A percentile compares a stretch with the other conserved stretches of the same genome.
phyloP scores from a whole-genome alignment of 2,797 vertebrate genomes.

The Decapterus maruadsi region DNA sequence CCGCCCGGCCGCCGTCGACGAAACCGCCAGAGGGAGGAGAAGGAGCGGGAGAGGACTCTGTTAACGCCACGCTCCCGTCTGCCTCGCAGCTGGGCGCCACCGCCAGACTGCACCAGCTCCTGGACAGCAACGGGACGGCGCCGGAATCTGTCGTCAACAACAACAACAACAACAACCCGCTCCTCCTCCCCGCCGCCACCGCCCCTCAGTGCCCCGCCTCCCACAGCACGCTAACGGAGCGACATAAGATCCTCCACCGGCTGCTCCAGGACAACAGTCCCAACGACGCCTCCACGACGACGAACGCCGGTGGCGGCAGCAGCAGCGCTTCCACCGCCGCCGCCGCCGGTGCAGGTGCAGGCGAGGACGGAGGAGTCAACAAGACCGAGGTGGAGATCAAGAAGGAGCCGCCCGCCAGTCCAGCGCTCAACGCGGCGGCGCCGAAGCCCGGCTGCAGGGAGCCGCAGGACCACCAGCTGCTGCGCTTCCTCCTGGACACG shows the following conservation, averaged over 20 bases:
- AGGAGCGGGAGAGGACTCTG: constrained; percentile 82
- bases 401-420: constrained; percentile 80
- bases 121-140: constrained; percentile 69
- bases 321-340: not conserved
- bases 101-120: constrained; percentile 80
- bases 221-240: constrained; percentile 93
- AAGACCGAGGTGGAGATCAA: constrained; percentile 80
- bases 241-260: constrained; percentile 95
- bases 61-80: constrained; percentile 77
- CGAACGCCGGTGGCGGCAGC: too few relatives aligned
- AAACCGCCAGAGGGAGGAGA: constrained; percentile 86
- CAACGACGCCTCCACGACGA: constrained; percentile 75
- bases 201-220: constrained; percentile 89
- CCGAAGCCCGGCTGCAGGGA: constrained; percentile 86
- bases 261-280: constrained; percentile 95
- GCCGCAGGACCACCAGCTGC: constrained; percentile 94
- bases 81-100: constrained; percentile 76
- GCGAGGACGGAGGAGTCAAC: constrained; percentile 51
- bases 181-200: constrained; percentile 86
- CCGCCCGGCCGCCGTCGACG: constrained; percentile 81
- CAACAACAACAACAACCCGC: constrained; percentile 54
- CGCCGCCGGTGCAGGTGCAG: too few relatives aligned
- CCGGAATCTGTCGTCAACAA: constrained; percentile 56
- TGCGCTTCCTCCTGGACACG: constrained; percentile 95
- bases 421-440: constrained; percentile 56